Evolutionary conservation across 2,797 vertebrate genomes (phyloP).

Genomic region (Loris lydekkerianus): DNA sequence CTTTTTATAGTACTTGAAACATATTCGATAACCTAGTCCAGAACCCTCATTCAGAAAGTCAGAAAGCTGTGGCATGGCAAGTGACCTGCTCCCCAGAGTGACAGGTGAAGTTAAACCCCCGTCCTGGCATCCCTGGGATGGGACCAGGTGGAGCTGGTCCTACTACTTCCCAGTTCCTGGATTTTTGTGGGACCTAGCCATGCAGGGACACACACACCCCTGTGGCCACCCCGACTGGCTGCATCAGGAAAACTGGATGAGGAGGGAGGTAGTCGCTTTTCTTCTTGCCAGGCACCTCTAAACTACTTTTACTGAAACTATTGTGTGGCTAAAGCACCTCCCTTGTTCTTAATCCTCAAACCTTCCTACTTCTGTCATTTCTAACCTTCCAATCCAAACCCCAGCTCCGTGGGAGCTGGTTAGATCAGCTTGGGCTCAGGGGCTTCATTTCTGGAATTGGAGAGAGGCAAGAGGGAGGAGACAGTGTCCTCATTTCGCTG

Average conservation of each 20-base stretch:
- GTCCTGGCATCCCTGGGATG: no score
- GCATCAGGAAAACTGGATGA: background rate
- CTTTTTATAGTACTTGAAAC: background rate
- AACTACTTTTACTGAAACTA: background rate
- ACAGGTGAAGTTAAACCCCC: background rate
- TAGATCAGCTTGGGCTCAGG: background rate
- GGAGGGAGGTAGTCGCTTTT: background rate
- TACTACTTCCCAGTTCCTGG: background rate
- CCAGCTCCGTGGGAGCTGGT: background rate
- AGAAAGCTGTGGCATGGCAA: slow-evolving; percentile 31
- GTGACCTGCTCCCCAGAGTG: background rate
- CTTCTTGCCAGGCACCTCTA: background rate
- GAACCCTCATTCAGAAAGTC: background rate
- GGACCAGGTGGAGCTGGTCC: background rate
- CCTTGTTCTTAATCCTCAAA: slow-evolving; percentile 32
- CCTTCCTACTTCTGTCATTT: background rate
- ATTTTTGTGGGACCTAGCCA: slow-evolving; percentile 7
- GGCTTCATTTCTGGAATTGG: background rate
- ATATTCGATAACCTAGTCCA: background rate
- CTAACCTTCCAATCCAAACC: background rate
- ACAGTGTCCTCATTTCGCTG: background rate
- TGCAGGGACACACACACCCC: background rate
- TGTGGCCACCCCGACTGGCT: background rate
- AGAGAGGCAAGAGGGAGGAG: background rate
- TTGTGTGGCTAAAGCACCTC: background rate